phyloP scores from a whole-genome alignment of 2,797 vertebrate species.

The Bradypodion pumilum region DNA sequence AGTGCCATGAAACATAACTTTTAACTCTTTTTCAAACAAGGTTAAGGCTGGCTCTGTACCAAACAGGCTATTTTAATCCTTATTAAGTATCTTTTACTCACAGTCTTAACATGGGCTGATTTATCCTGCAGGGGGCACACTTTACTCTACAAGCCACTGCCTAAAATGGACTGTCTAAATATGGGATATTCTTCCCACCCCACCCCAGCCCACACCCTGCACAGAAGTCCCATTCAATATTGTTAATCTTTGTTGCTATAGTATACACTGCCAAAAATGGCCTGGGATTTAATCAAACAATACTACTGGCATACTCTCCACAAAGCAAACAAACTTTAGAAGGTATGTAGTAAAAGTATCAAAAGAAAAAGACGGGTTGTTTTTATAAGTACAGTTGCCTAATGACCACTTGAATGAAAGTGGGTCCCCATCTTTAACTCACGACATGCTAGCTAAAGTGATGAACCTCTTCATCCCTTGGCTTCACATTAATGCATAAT shows the following conservation, averaged over 20 bases:
- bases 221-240: constrained; percentile 9
- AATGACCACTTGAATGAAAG: neutral
- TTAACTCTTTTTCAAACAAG: constrained; percentile 26
- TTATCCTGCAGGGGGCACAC: neutral
- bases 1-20: neutral
- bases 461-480: neutral
- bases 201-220: neutral
- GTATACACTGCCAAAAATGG: neutral
- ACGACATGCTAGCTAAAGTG: neutral
- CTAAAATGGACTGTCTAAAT: neutral
- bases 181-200: neutral
- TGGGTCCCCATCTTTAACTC: neutral
- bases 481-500: neutral
- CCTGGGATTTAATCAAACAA: constrained; percentile 30
- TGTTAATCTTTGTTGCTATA: constrained; percentile 23
- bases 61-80: constrained; percentile 4
- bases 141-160: neutral
- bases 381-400: neutral
- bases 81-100: constrained; percentile 26
- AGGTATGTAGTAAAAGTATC: constrained; percentile 1
- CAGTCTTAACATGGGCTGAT: neutral
- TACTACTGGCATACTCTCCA: constrained; percentile 19
- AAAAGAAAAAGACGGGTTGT: neutral
- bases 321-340: constrained; percentile 32
- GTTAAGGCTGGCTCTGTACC: neutral